Conservation (phyloP, 2,113 vertebrate genomes). For the Cyprinus carpio region DNA sequence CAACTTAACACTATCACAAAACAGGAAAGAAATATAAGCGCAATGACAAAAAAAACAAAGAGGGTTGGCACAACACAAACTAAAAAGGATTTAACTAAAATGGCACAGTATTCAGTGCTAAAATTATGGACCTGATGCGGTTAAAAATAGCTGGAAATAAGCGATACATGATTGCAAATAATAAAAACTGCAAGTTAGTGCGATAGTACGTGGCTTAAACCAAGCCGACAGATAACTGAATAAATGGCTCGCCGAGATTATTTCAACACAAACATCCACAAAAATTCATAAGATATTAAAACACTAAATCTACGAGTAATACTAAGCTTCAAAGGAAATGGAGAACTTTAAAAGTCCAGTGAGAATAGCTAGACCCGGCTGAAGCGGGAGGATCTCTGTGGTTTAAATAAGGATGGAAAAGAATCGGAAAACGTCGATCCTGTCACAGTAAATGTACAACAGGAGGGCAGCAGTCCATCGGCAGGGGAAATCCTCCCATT, state of each 20-base stretch:
- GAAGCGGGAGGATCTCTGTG: not conserved
- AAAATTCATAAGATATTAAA: slow-evolving; percentile 32
- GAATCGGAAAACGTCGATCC: not conserved
- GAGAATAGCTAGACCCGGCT: not conserved
- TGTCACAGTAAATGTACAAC: slow-evolving; percentile 58
- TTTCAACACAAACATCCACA: slow-evolving; percentile 15
- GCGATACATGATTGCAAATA: not conserved
- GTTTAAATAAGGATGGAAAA: not conserved
- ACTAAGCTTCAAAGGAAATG: slow-evolving; percentile 55
- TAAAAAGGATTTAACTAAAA: not conserved
- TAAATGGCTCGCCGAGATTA: slow-evolving; percentile 5
- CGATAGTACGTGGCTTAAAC: not conserved
- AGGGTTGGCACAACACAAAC: slow-evolving; percentile 39
- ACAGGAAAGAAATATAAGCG: not conserved
- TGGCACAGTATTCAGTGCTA: slow-evolving; percentile 23
- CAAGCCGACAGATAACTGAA: not conserved
- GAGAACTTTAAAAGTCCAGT: slow-evolving; percentile 45
- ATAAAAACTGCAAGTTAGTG: not conserved
- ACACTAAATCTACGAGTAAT: slow-evolving; percentile 52
- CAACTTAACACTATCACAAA: slow-evolving; percentile 48
- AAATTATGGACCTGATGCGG: not conserved
- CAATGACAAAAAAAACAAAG: not conserved
- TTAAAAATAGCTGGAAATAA: not conserved
- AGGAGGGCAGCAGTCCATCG: slow-evolving; percentile 67
- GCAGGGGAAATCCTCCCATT: slow-evolving; percentile 51